Evolutionary conservation across 1,140 invertebrate genomes (phyloP).

Genomic region (Hetaerina americana): DNA sequence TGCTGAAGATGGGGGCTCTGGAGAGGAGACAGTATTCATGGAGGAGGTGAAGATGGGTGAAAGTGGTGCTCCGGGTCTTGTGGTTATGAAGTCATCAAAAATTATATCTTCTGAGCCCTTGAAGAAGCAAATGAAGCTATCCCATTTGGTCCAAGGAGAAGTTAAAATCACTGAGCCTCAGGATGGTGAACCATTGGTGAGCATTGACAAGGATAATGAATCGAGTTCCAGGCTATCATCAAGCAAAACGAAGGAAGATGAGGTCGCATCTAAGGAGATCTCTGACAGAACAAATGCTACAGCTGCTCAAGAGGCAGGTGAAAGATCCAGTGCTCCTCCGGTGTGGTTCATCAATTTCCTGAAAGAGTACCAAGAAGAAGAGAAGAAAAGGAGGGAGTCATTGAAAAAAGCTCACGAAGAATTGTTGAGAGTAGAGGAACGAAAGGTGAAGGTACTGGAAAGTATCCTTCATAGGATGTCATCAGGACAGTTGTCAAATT

Average conservation of each 20-base stretch:
- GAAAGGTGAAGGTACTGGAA: background rate
- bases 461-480: too few relatives aligned
- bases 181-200: background rate
- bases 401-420: background rate
- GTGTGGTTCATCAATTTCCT: background rate
- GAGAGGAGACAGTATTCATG: background rate
- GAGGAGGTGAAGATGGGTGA: background rate
- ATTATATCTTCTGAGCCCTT: background rate
- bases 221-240: background rate
- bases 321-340: background rate
- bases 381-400: background rate
- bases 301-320: background rate
- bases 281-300: background rate
- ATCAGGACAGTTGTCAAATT: too few relatives aligned
- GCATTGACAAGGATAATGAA: background rate
- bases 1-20: background rate
- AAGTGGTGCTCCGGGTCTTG: background rate
- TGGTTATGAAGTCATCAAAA: background rate
- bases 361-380: background rate
- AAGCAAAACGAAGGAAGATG: background rate
- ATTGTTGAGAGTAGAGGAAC: background rate
- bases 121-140: background rate
- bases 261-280: background rate
- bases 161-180: too few relatives aligned
- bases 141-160: background rate